Conservation (phyloP, 2,888 invertebrate genomes). For the Dinocampus coccinellae region DNA sequence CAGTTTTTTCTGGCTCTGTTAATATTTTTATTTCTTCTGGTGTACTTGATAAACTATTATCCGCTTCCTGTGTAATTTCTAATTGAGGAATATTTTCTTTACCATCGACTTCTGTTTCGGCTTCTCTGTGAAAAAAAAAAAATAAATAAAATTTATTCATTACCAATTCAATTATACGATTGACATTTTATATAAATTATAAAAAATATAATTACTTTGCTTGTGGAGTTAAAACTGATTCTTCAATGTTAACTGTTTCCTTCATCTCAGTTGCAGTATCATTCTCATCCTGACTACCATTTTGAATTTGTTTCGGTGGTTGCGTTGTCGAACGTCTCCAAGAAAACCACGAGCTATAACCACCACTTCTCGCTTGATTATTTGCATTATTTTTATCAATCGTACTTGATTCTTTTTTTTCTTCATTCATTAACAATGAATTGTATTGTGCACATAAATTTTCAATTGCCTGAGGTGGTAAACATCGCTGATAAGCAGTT, state of each 20-base stretch:
- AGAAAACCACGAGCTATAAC: constrained; percentile 73
- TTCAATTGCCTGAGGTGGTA: constrained; percentile 74
- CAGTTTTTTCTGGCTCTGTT: constrained; percentile 45
- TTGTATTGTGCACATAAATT: constrained; percentile 59
- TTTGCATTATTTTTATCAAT: constrained; percentile 45
- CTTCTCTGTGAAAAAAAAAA: neutral
- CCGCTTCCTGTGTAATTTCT: constrained; percentile 42
- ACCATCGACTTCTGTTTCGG: neutral
- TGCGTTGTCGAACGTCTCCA: constrained; percentile 70
- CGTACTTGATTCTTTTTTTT: constrained; percentile 32
- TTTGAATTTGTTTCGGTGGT: constrained; percentile 58
- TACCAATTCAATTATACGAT: neutral
- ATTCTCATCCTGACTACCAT: constrained; percentile 27
- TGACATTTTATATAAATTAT: neutral
- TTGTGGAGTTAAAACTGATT: constrained; percentile 29
- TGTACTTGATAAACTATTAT: constrained; percentile 45
- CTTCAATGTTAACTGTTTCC: constrained; percentile 38
- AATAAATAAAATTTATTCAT: neutral
- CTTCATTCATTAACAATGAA: constrained; percentile 57
- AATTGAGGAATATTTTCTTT: constrained; percentile 3
- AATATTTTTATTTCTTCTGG: constrained; percentile 44
- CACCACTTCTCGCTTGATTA: constrained; percentile 44
- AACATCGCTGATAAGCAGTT: constrained; percentile 86
- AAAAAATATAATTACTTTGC: neutral
- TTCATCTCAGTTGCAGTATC: constrained; percentile 43